A percentile compares a stretch with the other conserved stretches of the same genome.
phyloP scores from a whole-genome alignment of 1,140 invertebrate species.

The Drosophila punjabiensis region DNA sequence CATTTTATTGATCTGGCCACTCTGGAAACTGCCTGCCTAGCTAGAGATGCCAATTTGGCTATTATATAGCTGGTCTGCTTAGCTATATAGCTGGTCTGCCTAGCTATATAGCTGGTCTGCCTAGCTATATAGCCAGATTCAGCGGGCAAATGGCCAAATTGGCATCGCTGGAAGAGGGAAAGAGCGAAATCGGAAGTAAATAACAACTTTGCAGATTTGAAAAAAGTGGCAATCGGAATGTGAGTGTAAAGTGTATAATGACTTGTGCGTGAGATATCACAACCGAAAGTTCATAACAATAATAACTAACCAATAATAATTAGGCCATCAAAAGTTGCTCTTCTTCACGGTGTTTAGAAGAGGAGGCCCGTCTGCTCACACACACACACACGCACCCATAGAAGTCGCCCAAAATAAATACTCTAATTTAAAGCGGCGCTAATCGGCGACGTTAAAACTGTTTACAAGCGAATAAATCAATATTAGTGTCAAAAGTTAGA shows the following conservation, averaged over 20 bases:
- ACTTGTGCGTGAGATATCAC: not conserved
- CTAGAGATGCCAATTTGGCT: no score
- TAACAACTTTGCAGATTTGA: constrained; percentile 29
- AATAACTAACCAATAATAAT: constrained; percentile 8
- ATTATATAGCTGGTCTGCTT: no score
- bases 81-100: no score
- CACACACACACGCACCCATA: constrained; percentile 28
- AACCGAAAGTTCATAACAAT: not conserved
- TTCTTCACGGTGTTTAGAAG: constrained; percentile 53
- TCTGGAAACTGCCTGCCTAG: no score
- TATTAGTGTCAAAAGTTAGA: constrained; percentile 18
- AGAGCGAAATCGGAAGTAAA: constrained; percentile 25
- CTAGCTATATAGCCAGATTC: no score
- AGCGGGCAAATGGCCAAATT: no score
- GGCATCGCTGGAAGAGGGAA: not conserved
- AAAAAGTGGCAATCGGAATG: not conserved
- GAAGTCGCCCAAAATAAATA: constrained; percentile 38
- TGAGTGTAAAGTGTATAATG: not conserved
- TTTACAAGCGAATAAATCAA: constrained; percentile 27
- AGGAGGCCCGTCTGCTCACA: constrained; percentile 59
- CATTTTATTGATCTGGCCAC: no score
- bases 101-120: no score
- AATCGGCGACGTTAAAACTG: constrained; percentile 3
- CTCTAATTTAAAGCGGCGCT: constrained; percentile 26
- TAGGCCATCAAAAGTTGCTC: constrained; percentile 52